Evolutionary conservation across 2,888 invertebrate species (phyloP).

Genomic region (Tanypteryx hageni): DNA sequence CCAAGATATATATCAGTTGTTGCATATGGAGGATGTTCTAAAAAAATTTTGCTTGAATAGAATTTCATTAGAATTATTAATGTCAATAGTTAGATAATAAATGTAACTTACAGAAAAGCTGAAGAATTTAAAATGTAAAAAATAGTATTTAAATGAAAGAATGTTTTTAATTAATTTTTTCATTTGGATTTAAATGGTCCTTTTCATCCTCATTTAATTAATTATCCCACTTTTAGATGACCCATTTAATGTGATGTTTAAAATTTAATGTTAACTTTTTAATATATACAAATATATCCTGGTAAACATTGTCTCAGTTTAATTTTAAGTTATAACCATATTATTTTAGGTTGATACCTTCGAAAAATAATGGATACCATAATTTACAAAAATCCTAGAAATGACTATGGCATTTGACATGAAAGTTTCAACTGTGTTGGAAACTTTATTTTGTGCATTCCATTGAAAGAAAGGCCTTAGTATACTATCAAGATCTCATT

Average conservation of each 20-base stretch:
- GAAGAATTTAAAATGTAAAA: background rate
- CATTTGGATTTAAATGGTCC: background rate
- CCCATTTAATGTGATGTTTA: background rate
- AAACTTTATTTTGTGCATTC: conserved; percentile 46
- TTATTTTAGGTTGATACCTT: background rate
- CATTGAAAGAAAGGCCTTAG: conserved; percentile 47
- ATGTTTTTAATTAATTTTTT: background rate
- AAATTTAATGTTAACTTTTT: background rate
- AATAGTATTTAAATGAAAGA: background rate
- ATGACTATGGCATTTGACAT: background rate
- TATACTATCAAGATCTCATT: conserved; percentile 52
- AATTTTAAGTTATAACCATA: background rate
- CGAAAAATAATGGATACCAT: background rate
- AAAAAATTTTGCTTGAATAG: conserved; percentile 33
- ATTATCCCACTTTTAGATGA: background rate
- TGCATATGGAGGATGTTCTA: conserved; percentile 43
- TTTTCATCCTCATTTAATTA: background rate
- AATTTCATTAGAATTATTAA: conserved; percentile 34
- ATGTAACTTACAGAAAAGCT: conserved; percentile 5
- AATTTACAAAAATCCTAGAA: conserved; percentile 1
- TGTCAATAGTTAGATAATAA: conserved; percentile 36
- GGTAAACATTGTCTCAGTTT: background rate
- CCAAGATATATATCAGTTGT: no score
- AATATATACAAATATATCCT: background rate
- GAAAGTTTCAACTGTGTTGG: background rate